A percentile compares a stretch with the other conserved stretches of the same genome.
These are phyloP conservation scores for Tinea pellionella DNA, from an alignment of 2,888 invertebrate genomes.

Conservation along the genomic window DNA sequence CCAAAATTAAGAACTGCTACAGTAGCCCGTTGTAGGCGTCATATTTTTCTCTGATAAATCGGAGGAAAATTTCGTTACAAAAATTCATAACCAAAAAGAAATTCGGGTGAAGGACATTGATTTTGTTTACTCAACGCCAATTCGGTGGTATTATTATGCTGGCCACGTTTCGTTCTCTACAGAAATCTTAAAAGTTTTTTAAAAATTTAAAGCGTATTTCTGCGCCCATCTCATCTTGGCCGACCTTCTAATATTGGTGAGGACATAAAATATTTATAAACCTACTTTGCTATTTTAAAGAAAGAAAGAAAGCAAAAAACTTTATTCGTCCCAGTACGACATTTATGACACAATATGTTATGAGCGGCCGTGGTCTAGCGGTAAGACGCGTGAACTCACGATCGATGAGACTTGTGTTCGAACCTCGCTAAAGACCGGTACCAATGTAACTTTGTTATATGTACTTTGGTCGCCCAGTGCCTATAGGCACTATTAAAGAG, in stretches of 20 bases:
- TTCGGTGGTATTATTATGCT: background rate
- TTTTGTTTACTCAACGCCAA: background rate
- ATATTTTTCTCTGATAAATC: background rate
- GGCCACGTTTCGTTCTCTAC: background rate
- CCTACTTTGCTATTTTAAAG: background rate
- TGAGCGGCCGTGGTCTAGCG: too few species aligned
- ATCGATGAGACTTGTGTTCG: too few species aligned
- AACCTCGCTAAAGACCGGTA: too few species aligned
- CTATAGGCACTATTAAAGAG: too few species aligned
- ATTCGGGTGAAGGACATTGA: slow-evolving; percentile 1
- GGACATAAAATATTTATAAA: background rate
- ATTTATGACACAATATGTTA: too few species aligned
- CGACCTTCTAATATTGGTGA: background rate
- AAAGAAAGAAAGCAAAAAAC: too few species aligned
- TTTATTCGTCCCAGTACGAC: too few species aligned
- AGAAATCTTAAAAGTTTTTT: slow-evolving; percentile 1
- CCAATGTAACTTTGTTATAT: too few species aligned
- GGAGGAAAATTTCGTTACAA: background rate
- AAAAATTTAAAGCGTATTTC: background rate
- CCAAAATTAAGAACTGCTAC: too few species aligned
- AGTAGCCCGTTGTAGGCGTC: too few species aligned
- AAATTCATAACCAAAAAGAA: background rate
- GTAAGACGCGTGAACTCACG: too few species aligned
- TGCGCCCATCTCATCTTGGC: background rate
- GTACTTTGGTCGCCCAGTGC: too few species aligned